These are phyloP conservation scores for Lepidostoma basale DNA, from an alignment of 1,140 invertebrate genomes.

Conservation along the genomic window DNA sequence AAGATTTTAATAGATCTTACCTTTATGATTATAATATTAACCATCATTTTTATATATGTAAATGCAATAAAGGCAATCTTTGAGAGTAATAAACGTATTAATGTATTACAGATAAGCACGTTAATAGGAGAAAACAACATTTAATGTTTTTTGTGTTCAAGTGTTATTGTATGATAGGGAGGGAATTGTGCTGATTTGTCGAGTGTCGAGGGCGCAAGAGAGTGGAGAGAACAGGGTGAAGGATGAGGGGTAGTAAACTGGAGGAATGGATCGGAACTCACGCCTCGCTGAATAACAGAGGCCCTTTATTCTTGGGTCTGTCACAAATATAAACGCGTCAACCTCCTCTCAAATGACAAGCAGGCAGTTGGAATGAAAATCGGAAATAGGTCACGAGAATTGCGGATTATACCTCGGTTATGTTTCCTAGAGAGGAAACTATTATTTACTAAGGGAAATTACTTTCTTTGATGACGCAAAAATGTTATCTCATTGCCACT, in stretches of 20 bases:
- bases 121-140: too few species aligned
- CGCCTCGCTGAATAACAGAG: conserved; percentile 28
- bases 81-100: too few species aligned
- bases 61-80: too few species aligned
- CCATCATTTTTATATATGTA: too few species aligned
- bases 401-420: conserved; percentile 31
- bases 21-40: too few species aligned
- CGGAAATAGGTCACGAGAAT: conserved; percentile 43
- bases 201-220: too few species aligned
- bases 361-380: conserved; percentile 46
- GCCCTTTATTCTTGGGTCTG: conserved; percentile 30
- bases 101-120: too few species aligned
- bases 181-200: not conserved
- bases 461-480: conserved; percentile 10
- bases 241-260: not conserved
- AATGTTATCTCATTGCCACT: not conserved
- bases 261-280: conserved; percentile 25
- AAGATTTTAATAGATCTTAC: too few species aligned
- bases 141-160: too few species aligned
- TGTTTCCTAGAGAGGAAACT: conserved; percentile 26
- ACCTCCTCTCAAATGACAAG: conserved; percentile 42
- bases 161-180: too few species aligned
- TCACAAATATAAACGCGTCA: conserved; percentile 47
- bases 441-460: conserved; percentile 38
- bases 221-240: too few species aligned